phyloP scores from a whole-genome alignment of 2,797 vertebrate species.

The Lutra lutra region DNA sequence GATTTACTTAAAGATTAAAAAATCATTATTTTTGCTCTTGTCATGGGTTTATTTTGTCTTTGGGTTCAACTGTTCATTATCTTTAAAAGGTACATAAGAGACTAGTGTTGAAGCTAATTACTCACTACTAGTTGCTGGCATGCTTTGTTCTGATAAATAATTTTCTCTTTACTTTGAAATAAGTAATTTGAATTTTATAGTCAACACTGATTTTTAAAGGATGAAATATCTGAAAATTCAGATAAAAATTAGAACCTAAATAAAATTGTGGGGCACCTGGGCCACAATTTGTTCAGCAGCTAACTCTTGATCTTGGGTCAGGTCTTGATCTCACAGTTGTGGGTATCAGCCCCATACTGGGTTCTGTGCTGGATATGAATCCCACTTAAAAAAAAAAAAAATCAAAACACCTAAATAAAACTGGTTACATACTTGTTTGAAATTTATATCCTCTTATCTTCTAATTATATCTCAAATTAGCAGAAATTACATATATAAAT shows the following conservation, averaged over 20 bases:
- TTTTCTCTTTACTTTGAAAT: slow-evolving; percentile 10
- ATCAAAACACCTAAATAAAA: neutral
- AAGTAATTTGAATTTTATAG: neutral
- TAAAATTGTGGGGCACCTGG: neutral
- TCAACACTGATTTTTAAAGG: neutral
- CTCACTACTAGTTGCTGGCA: neutral
- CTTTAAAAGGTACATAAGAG: neutral
- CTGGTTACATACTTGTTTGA: neutral
- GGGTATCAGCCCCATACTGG: neutral
- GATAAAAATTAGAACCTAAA: neutral
- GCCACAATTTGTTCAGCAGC: neutral
- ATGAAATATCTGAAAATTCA: neutral
- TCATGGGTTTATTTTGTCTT: neutral
- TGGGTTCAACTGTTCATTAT: neutral
- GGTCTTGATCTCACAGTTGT: neutral
- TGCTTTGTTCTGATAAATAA: neutral
- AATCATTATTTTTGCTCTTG: neutral
- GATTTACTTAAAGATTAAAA: neutral
- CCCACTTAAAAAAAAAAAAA: neutral
- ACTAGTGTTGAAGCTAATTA: neutral
- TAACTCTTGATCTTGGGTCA: neutral
- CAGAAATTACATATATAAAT: neutral
- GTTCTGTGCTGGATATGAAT: neutral
- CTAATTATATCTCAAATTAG: neutral
- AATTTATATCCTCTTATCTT: neutral